Evolutionary conservation across 2,113 vertebrate species (phyloP).

Genomic region (Pelecanus crispus): DNA sequence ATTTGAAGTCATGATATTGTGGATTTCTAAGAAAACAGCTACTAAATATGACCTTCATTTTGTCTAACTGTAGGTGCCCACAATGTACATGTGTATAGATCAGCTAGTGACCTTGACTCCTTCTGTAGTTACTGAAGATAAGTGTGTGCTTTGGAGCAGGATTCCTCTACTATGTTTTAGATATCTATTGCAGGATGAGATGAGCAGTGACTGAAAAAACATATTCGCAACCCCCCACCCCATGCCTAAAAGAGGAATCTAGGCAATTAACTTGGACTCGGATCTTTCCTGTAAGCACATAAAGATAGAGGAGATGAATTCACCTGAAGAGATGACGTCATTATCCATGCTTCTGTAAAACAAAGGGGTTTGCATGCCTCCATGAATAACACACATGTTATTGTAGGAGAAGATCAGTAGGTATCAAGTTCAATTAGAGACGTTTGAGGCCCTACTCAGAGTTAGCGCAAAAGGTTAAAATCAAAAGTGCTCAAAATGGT

Average conservation of each 20-base stretch:
- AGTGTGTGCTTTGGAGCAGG: background rate
- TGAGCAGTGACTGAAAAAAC: background rate
- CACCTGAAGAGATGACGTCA: background rate
- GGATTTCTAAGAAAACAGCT: background rate
- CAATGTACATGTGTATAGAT: background rate
- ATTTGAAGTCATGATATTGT: background rate
- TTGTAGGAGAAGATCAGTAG: background rate
- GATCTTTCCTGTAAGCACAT: background rate
- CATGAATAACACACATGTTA: background rate
- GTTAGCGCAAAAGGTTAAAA: background rate
- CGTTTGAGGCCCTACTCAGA: background rate
- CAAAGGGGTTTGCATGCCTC: background rate
- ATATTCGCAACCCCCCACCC: no score
- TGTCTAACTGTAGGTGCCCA: background rate
- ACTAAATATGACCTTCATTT: background rate
- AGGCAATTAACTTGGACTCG: fast-evolving
- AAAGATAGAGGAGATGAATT: background rate
- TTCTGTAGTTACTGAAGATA: background rate
- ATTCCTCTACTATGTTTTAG: background rate
- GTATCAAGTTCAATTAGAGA: background rate
- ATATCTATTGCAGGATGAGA: background rate
- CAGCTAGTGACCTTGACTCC: background rate
- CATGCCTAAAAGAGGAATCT: background rate
- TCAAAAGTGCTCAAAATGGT: background rate
- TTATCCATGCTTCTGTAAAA: background rate